Evolutionary conservation across 1,140 invertebrate species (phyloP), one percentile per base, ranked within the genome.

Genomic region (Dinothrombium tinctorium): DNA sequence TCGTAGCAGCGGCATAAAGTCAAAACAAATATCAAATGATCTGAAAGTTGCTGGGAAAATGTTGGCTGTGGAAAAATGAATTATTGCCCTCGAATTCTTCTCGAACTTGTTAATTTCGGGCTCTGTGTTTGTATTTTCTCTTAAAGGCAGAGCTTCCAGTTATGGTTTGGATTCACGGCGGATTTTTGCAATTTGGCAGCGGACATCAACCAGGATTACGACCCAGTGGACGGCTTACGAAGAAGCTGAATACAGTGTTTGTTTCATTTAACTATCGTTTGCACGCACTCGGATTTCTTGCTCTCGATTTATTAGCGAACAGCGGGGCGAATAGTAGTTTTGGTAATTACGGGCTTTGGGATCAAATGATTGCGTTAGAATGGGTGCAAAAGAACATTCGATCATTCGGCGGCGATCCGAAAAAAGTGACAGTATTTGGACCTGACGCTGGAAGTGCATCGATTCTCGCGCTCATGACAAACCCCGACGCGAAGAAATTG

Each of bases 261-360:
- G 87, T 99, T 0, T 82, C 89, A 0, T 68, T 98, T 38, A 96
- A 98, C 58, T 99, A 96, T 60, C 71, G 92, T 19, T 66, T 98
- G 1, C 89, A 90, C 39, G 82, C 84, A 44, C 62, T 96, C 32
- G 83, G 78, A 76, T 52, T 51, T 29, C 38, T 52, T 36, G 43
- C 48, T 31, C 28, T 50, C 8, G 50, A 43, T 33, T 32, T 21
- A 36, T 17, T 22, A 20, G 23, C 19, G 12, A 9, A 7, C 19
- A 21, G 33, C 20, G 14, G 23, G 20, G 20, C 17, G 23, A 36
- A 36, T 22, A 22, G 12, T 2, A 52, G 56, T 5, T 47, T 51
- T 12, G 64, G 64, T 11, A 66, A 66, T 50, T 63, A 56, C 51
- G 64, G 63, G 14, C 43, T 66, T 38, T 60, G 54, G 49, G 64